Percentiles rank a stretch among this genome's conserved stretches.
phyloP scores from a whole-genome alignment of 2,113 vertebrate genomes.

The Nestor notabilis region DNA sequence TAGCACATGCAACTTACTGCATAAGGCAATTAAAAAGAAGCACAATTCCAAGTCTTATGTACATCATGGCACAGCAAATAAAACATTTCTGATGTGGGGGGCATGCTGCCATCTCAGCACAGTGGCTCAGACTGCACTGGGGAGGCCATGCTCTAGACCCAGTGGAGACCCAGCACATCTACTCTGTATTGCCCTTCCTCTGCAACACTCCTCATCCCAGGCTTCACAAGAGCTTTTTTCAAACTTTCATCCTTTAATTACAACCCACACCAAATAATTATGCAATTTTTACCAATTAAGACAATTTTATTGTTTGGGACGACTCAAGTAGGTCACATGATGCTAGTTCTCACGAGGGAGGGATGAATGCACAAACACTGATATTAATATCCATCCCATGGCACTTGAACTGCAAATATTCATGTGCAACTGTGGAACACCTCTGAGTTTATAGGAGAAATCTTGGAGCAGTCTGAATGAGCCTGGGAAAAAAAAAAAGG shows the following conservation, averaged over 20 bases:
- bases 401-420: background rate
- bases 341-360: background rate
- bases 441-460: background rate
- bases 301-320: background rate
- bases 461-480: background rate
- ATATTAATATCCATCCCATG: background rate
- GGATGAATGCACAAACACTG: background rate
- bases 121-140: accelerated
- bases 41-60: background rate
- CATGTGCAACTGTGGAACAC: background rate
- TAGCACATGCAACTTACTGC: background rate
- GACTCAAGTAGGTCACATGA: background rate
- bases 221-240: background rate
- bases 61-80: background rate
- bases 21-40: background rate
- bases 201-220: background rate
- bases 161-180: too few species aligned
- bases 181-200: background rate
- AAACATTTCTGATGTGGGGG: background rate
- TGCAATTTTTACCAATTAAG: background rate
- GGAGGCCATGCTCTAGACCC: background rate
- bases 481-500: background rate
- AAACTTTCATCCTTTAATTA: background rate
- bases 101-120: background rate
- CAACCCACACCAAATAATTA: background rate